Evolutionary conservation across 2,888 invertebrate genomes (phyloP).

Genomic region (Mythimna vitellina): DNA sequence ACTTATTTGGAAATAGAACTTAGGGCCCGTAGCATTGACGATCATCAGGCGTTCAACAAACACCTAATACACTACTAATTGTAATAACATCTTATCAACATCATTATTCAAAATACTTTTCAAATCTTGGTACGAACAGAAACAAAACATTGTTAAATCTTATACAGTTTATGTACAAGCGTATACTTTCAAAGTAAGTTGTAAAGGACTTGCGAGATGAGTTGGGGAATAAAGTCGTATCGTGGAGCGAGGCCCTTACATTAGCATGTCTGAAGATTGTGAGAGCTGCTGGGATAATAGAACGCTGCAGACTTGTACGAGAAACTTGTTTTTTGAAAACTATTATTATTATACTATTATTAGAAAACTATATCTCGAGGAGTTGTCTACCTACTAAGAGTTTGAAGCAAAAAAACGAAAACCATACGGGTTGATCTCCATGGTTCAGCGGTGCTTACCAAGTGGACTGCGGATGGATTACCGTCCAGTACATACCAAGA

Average conservation of each 20-base stretch:
- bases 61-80: too few species aligned
- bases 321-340: too few species aligned
- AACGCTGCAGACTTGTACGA: neutral
- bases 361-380: neutral
- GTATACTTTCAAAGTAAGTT: constrained; percentile 5
- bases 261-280: constrained; percentile 28
- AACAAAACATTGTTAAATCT: constrained; percentile 13
- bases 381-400: too few species aligned
- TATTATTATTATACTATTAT: too few species aligned
- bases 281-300: constrained; percentile 1
- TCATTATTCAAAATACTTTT: neutral
- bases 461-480: too few species aligned
- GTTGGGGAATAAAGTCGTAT: constrained; percentile 15
- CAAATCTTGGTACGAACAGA: neutral
- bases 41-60: too few species aligned
- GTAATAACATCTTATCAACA: neutral
- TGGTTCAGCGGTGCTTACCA: too few species aligned
- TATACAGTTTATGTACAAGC: neutral
- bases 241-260: constrained; percentile 18
- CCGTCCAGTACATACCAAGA: too few species aligned
- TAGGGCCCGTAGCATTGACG: too few species aligned
- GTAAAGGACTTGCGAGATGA: constrained; percentile 19
- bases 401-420: too few species aligned
- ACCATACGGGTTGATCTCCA: too few species aligned
- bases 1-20: too few species aligned